Evolutionary conservation across 1,140 invertebrate species (phyloP).

Genomic region (Saxidomus purpurata): DNA sequence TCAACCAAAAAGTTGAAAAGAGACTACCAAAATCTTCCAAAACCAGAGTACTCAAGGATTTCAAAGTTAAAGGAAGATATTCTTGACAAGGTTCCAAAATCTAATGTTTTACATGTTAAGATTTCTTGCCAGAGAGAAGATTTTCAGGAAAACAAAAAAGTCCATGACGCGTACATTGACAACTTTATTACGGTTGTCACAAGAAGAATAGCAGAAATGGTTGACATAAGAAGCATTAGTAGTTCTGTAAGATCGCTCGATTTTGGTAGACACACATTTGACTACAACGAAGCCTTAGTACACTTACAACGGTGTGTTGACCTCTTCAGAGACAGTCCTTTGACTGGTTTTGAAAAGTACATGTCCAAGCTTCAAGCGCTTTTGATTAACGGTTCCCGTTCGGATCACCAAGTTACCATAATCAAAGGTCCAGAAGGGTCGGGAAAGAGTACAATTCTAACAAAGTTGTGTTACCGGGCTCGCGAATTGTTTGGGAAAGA

Average conservation of each 20-base stretch:
- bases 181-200: slow-evolving; percentile 27
- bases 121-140: background rate
- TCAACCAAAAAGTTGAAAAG: background rate
- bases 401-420: slow-evolving; percentile 72
- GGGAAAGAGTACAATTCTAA: slow-evolving; percentile 73
- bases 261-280: background rate
- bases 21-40: background rate
- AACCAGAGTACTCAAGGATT: background rate
- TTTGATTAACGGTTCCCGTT: slow-evolving; percentile 58
- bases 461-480: slow-evolving; percentile 57
- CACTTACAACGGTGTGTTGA: slow-evolving; percentile 68
- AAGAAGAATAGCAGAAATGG: background rate
- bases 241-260: background rate
- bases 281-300: slow-evolving; percentile 61
- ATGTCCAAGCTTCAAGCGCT: slow-evolving; percentile 65
- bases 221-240: background rate
- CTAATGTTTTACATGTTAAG: background rate
- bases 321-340: background rate
- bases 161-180: slow-evolving; percentile 28
- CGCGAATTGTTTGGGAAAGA: slow-evolving; percentile 70
- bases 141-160: slow-evolving; percentile 1
- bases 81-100: background rate
- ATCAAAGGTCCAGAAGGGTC: slow-evolving; percentile 70
- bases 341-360: slow-evolving; percentile 57
- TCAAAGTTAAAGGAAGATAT: background rate